A percentile compares a stretch with the other conserved stretches of the same genome.
Evolutionary conservation across 2,797 vertebrate species (phyloP).

Genomic region (Melanotaenia nigrans): DNA sequence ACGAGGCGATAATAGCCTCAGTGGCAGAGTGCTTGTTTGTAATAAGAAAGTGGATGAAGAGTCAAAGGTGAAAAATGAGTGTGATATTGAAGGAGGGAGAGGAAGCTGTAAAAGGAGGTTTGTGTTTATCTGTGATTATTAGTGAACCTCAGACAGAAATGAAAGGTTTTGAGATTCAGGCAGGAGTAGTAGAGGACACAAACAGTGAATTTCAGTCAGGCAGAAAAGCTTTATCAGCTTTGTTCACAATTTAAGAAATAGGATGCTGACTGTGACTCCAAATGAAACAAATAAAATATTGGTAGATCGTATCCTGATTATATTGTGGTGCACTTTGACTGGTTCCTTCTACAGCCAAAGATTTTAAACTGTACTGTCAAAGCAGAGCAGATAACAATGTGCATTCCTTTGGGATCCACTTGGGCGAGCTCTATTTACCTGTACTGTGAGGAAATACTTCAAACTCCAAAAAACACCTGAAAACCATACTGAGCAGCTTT

Average conservation of each 20-base stretch:
- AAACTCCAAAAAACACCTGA: constrained; percentile 32
- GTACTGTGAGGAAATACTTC: constrained; percentile 11
- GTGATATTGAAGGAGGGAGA: constrained; percentile 75
- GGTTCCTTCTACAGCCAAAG: neutral
- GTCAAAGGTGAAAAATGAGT: constrained; percentile 84
- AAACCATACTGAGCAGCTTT: constrained; percentile 30
- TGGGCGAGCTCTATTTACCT: constrained; percentile 6
- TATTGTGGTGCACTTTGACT: constrained; percentile 8
- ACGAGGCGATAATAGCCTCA: constrained; percentile 79
- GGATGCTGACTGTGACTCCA: constrained; percentile 11
- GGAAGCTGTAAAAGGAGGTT: constrained; percentile 56
- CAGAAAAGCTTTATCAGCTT: constrained; percentile 13
- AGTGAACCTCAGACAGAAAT: constrained; percentile 50
- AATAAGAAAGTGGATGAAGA: constrained; percentile 79
- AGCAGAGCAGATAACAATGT: too few relatives aligned
- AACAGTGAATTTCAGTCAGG: constrained; percentile 35
- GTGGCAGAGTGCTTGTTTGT: constrained; percentile 75
- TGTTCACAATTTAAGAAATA: constrained; percentile 32
- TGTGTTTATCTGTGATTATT: constrained; percentile 71
- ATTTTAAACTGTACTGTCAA: neutral
- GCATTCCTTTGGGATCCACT: neutral
- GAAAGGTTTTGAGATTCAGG: constrained; percentile 41
- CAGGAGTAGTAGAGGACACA: constrained; percentile 30
- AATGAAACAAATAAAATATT: constrained; percentile 17
- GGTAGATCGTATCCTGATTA: constrained; percentile 4